phyloP scores from a whole-genome alignment of 2,113 vertebrate species.

The Leucopsar rothschildi region DNA sequence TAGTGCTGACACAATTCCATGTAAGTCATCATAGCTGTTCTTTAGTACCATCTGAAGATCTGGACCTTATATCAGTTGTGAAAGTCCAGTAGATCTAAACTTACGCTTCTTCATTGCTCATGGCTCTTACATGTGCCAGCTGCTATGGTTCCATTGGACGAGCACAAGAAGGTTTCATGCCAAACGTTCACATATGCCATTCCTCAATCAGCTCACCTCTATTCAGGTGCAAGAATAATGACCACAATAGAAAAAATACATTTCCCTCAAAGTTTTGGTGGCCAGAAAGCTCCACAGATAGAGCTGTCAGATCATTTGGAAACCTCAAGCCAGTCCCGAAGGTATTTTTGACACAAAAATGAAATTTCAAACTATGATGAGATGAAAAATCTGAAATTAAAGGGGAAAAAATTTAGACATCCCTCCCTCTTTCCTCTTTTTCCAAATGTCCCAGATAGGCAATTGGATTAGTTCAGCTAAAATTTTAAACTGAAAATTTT shows the following conservation, averaged over 20 bases:
- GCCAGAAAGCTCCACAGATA: not conserved
- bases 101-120: not conserved
- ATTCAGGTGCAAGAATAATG: not conserved
- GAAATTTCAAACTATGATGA: not conserved
- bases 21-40: not conserved
- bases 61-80: not conserved
- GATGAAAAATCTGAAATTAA: not conserved
- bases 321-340: not conserved
- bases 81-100: not conserved
- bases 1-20: not conserved
- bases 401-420: not conserved
- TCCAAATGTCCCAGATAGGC: not conserved
- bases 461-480: not conserved
- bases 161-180: not conserved
- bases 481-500: not conserved
- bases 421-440: not conserved
- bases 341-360: not conserved
- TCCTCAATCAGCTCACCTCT: not conserved
- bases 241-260: not conserved
- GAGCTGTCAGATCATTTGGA: not conserved
- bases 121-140: not conserved
- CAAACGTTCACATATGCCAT: not conserved
- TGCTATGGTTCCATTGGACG: not conserved
- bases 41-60: not conserved
- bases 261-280: not conserved